phyloP scores from a whole-genome alignment of 1,140 invertebrate species.

The Aphelinus certus region DNA sequence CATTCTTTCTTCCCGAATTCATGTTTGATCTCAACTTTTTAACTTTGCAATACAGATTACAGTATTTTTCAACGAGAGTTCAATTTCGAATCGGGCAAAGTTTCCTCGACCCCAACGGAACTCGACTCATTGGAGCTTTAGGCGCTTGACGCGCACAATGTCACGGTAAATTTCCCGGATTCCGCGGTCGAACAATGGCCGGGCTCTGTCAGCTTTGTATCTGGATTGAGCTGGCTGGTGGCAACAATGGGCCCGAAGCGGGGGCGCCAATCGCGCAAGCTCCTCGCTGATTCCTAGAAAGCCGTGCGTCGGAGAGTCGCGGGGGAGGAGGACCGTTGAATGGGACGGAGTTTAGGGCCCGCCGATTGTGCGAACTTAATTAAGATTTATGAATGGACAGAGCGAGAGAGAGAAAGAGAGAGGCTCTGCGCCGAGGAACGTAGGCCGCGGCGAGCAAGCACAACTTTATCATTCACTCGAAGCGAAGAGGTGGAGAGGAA shows the following conservation, averaged over 20 bases:
- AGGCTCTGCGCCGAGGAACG: slow-evolving; percentile 3
- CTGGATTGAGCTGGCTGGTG: not conserved
- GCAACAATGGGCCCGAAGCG: slow-evolving; percentile 1
- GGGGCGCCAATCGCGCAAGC: no score
- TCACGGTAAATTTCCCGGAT: not conserved
- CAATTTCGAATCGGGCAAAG: no score
- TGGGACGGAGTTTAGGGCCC: slow-evolving; percentile 31
- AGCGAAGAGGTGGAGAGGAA: slow-evolving; percentile 24
- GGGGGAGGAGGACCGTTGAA: not conserved
- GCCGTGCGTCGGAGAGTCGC: not conserved
- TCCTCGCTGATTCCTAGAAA: slow-evolving; percentile 2
- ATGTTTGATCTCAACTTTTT: no score
- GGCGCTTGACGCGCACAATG: not conserved
- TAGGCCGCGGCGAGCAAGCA: slow-evolving; percentile 38
- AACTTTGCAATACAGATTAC: no score
- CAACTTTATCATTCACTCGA: slow-evolving; percentile 56
- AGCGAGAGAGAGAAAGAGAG: slow-evolving; percentile 42
- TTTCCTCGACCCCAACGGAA: no score
- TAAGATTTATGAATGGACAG: slow-evolving; percentile 60
- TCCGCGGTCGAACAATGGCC: no score
- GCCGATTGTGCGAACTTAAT: slow-evolving; percentile 59
- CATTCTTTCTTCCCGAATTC: no score
- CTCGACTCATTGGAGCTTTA: no score
- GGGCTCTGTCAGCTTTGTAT: no score
- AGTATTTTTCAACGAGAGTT: no score